Percentiles rank a stretch among this genome's conserved stretches.
phyloP scores from a whole-genome alignment of 2,888 invertebrate genomes.

The Fragum fragum region DNA sequence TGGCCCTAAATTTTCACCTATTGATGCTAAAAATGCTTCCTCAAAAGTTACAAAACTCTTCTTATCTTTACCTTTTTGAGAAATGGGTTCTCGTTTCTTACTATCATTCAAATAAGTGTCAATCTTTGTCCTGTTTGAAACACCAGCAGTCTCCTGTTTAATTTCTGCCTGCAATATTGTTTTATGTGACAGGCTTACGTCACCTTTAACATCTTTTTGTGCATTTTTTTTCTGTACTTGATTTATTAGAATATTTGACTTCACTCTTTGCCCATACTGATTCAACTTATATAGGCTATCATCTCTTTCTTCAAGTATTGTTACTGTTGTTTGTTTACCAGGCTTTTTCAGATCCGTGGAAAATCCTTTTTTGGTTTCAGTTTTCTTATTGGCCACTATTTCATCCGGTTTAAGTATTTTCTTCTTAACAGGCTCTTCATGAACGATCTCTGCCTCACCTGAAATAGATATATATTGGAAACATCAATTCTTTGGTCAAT shows the following conservation, averaged over 20 bases:
- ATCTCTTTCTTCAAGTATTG: conserved; percentile 27
- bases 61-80: conserved; percentile 46
- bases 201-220: background rate
- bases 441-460: background rate
- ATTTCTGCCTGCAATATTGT: conserved; percentile 47
- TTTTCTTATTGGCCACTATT: background rate
- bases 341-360: background rate
- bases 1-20: conserved; percentile 42
- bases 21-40: conserved; percentile 57
- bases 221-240: conserved; percentile 9
- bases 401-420: background rate
- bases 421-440: background rate
- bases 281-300: conserved; percentile 27
- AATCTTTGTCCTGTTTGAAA: conserved; percentile 37
- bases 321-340: background rate
- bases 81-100: conserved; percentile 35
- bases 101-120: conserved; percentile 50
- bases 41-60: conserved; percentile 42
- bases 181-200: conserved; percentile 62
- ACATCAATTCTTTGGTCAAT: no score
- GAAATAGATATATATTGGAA: no score
- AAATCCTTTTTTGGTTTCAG: background rate
- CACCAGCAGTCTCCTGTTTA: conserved; percentile 4
- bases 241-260: background rate
- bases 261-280: conserved; percentile 24